phyloP scores from a whole-genome alignment of 2,113 vertebrate genomes.

The Malurus melanocephalus region DNA sequence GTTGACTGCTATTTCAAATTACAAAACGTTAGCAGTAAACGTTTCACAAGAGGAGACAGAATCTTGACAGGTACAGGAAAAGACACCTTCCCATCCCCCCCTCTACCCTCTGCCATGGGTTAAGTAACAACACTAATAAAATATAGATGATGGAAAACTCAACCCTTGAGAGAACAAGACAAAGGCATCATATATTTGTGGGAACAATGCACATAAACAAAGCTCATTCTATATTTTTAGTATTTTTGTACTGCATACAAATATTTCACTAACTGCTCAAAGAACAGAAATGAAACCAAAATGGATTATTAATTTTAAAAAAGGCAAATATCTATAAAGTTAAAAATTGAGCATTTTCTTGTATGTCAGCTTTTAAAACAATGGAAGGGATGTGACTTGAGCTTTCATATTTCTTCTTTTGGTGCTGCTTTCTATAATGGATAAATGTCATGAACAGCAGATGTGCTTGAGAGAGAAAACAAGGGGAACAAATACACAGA shows the following conservation, averaged over 20 bases:
- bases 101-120: constrained; percentile 12
- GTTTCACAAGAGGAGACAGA: neutral
- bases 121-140: constrained; percentile 60
- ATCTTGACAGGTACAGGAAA: neutral
- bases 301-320: neutral
- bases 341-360: neutral
- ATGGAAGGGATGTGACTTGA: neutral
- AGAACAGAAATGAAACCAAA: neutral
- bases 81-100: neutral
- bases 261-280: neutral
- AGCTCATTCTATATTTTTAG: neutral
- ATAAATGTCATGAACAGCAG: neutral
- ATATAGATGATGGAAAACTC: constrained; percentile 69
- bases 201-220: neutral
- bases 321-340: neutral
- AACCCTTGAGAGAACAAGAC: constrained; percentile 22
- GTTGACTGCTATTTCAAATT: neutral
- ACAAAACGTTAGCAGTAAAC: neutral
- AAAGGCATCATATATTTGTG: neutral
- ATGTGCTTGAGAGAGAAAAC: neutral
- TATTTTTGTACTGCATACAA: neutral
- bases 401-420: neutral
- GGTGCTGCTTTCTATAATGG: neutral
- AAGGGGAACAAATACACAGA: neutral
- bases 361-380: neutral